Evolutionary conservation across 2,113 vertebrate genomes (phyloP).

Genomic region (Osmerus eperlanus): DNA sequence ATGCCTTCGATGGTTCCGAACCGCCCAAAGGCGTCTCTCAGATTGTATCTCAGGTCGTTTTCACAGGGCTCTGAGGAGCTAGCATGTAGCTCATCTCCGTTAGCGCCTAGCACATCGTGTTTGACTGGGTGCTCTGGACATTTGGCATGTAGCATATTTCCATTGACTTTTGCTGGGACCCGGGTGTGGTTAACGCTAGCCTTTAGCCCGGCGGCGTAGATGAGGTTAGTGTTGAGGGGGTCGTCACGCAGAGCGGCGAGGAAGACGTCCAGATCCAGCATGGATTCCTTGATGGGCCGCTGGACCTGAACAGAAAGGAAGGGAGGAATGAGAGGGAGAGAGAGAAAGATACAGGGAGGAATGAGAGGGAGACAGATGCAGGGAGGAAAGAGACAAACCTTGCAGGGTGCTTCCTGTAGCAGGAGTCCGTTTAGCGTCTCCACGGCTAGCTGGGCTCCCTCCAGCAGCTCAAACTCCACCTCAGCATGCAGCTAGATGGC

Average conservation of each 20-base stretch:
- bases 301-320: constrained; percentile 69
- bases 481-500: constrained; percentile 74
- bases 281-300: constrained; percentile 73
- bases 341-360: not conserved
- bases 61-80: constrained; percentile 58
- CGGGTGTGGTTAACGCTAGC: not conserved
- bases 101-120: not conserved
- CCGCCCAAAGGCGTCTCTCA: constrained; percentile 67
- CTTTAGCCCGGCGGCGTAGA: constrained; percentile 70
- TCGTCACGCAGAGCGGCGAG: constrained; percentile 75
- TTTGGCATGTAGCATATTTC: constrained; percentile 3
- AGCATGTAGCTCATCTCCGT: not conserved
- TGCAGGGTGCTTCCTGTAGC: constrained; percentile 46
- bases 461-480: constrained; percentile 78
- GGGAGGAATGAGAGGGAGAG: not conserved
- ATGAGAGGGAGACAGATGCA: not conserved
- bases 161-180: constrained; percentile 21
- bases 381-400: constrained; percentile 38
- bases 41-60: constrained; percentile 59
- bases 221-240: constrained; percentile 58
- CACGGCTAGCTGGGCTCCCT: constrained; percentile 81
- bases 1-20: constrained; percentile 71
- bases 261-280: constrained; percentile 74
- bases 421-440: constrained; percentile 66
- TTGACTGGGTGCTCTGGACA: not conserved